Base-by-base conservation (phyloP, 2,113 vertebrate genomes). In the Misgurnus anguillicaudatus region DNA sequence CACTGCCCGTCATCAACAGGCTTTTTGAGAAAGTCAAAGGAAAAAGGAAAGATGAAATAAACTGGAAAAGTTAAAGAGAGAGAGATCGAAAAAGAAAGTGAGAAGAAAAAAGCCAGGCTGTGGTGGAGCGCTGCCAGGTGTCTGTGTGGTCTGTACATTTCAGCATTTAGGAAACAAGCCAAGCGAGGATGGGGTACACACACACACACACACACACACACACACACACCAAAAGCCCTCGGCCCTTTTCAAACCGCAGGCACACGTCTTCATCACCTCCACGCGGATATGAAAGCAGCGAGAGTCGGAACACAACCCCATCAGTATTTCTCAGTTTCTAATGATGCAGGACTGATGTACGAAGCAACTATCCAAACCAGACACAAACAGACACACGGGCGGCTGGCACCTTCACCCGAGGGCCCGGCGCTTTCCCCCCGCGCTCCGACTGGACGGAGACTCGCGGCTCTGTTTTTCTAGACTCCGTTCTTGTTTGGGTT, bases 61-160 rank as follows among this genome's bases (percentile, higher is more conserved):
- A 87, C 86, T 87, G 83, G 82, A 68, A 31, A 38, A 48, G 39
- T 73, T 42, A 64, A 7, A 36, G 60, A 55, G 75, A 62, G 64
- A 62, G 62, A 76, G 45, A 63, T 17, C 75, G 82, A 77, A 58
- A 65, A 14, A 77, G 47, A 75, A 73, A 69, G 68, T 60, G 74
- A 55, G 74, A 78, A 79, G 84, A 60, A 78, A 75, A 81, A 88
- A 90, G 89, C 90, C 89, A 88, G 87, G 89, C 88, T 87, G 88
- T 85, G 78, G 87, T 94, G 92, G 91, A 92, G 87, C 71, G 14
- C 83, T 90, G 92, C 92, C 93, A 94, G 91, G 84, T 89, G 84
- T 91, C 91, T 93, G 92, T 93, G 92, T 93, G 93, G 92, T 94
- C 93, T 89, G 85, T 87, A 86, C 88, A 86, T 92, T 91, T 91